Conservation (phyloP, 2,113 vertebrate species). For the Cyprinodon tularosa region DNA sequence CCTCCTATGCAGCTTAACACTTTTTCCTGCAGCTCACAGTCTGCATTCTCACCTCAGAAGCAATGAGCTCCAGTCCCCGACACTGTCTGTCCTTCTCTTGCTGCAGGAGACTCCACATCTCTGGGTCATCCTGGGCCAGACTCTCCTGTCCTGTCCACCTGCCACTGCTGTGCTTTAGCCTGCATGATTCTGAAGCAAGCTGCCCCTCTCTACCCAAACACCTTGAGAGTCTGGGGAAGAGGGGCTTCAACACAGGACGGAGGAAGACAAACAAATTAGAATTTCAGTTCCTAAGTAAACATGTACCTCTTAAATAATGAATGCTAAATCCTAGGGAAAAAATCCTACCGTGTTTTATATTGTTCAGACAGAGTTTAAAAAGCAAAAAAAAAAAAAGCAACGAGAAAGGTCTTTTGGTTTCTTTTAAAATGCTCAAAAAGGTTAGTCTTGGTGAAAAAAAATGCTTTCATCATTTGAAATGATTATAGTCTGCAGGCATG, state of each 20-base stretch:
- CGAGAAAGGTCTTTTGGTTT: constrained; percentile 54
- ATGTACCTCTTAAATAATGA: neutral
- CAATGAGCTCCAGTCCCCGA: constrained; percentile 88
- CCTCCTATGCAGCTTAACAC: no score
- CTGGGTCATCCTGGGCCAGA: constrained; percentile 82
- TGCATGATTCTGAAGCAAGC: constrained; percentile 27
- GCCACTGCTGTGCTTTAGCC: constrained; percentile 50
- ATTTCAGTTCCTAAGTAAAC: neutral
- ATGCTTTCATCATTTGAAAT: constrained; percentile 68
- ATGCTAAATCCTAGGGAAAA: neutral
- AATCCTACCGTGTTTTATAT: constrained; percentile 14
- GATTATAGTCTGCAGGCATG: constrained; percentile 47
- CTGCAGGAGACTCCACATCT: constrained; percentile 85
- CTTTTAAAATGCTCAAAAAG: constrained; percentile 49
- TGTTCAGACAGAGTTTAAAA: constrained; percentile 1
- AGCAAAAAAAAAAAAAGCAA: constrained; percentile 5
- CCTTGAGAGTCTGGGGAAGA: constrained; percentile 40
- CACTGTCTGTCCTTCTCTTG: constrained; percentile 88
- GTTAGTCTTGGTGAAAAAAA: constrained; percentile 28
- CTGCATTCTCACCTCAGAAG: constrained; percentile 81
- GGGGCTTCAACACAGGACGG: constrained; percentile 19
- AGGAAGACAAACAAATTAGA: neutral
- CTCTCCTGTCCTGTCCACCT: constrained; percentile 86
- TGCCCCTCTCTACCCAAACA: constrained; percentile 36
- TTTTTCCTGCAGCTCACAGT: neutral